These are phyloP conservation scores for Epistrophe grossulariae DNA, from an alignment of 2,888 invertebrate species.

Conservation along the genomic window DNA sequence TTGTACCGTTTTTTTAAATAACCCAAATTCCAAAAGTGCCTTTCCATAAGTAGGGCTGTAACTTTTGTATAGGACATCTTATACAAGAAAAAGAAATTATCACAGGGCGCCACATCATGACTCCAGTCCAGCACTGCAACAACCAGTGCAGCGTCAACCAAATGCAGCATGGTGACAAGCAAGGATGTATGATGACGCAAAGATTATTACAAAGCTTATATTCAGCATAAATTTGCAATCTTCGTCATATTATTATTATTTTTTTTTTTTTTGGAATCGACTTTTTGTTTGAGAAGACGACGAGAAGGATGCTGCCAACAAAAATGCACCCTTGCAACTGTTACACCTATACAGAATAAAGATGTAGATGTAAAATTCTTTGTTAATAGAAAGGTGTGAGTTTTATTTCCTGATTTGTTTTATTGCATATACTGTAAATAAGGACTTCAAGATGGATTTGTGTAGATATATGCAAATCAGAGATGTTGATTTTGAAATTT, in stretches of 20 bases:
- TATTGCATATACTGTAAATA: not conserved
- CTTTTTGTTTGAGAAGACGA: constrained; percentile 3
- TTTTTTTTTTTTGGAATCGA: constrained; percentile 49
- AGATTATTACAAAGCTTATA: constrained; percentile 68
- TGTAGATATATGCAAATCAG: too few species aligned
- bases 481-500: not conserved
- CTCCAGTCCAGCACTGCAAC: not conserved
- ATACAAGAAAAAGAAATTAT: too few species aligned
- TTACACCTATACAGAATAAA: constrained; percentile 1
- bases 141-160: constrained; percentile 4
- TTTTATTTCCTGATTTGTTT: not conserved
- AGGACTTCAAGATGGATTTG: not conserved
- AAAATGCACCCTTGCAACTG: constrained; percentile 39
- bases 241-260: constrained; percentile 1
- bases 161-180: constrained; percentile 46
- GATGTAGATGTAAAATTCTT: not conserved
- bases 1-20: too few species aligned
- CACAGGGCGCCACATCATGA: not conserved
- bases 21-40: too few species aligned
- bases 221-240: constrained; percentile 74
- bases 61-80: too few species aligned
- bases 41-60: too few species aligned
- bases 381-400: not conserved
- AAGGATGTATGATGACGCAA: constrained; percentile 56
- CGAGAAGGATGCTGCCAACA: not conserved